Percentiles rank a stretch among this genome's conserved stretches.
Conservation (phyloP, 2,888 invertebrate species). For the Eupeodes latifasciatus region DNA sequence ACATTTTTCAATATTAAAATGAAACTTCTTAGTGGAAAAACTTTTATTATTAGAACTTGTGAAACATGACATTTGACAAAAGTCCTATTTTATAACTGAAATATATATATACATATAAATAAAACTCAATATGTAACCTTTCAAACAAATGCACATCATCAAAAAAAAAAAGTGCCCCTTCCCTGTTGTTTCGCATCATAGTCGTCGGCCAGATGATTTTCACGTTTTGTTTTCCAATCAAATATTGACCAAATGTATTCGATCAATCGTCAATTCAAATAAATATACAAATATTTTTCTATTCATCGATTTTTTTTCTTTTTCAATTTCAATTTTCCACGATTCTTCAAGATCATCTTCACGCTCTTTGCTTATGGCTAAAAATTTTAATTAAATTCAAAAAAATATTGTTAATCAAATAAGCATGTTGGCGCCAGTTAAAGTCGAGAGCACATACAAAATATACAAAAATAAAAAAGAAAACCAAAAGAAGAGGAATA, state of each 20-base stretch:
- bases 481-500: slow-evolving; percentile 22
- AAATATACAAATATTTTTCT: slow-evolving; percentile 42
- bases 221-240: neutral
- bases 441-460: slow-evolving; percentile 53
- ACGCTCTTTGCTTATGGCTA: slow-evolving; percentile 41
- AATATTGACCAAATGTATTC: slow-evolving; percentile 49
- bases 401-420: slow-evolving; percentile 68
- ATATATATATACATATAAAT: no score
- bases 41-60: no score
- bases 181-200: no score
- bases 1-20: no score
- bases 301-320: slow-evolving; percentile 41
- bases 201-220: no score
- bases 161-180: neutral
- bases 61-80: no score
- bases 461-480: slow-evolving; percentile 6
- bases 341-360: slow-evolving; percentile 49
- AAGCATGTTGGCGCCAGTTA: slow-evolving; percentile 74
- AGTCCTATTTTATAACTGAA: no score
- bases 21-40: no score
- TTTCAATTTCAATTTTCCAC: slow-evolving; percentile 21
- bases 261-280: slow-evolving; percentile 41
- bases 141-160: slow-evolving; percentile 5
- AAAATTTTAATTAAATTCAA: slow-evolving; percentile 65
- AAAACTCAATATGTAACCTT: no score